Base-by-base conservation (phyloP, 2,888 invertebrate species). In the Microplitis manilae region DNA sequence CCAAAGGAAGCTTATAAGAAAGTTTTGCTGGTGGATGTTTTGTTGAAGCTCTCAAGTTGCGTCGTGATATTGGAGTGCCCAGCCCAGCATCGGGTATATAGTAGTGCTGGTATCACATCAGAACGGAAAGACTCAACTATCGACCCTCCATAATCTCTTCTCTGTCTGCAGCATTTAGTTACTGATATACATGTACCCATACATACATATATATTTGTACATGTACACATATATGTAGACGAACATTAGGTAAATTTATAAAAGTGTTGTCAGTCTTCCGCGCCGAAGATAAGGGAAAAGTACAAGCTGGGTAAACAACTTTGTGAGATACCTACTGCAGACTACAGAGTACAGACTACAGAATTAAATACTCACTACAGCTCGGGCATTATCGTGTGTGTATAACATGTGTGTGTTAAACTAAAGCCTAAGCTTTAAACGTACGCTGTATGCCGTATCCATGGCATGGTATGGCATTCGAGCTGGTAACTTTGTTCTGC, bases 351-450 rank as follows among this genome's bases (percentile, higher is more conserved):
- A 30, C 30, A 30, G 2, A 30, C 30, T 30, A 30, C 30, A 30
- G 30, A 30, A 30, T 30, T 30, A 30, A 30, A 30, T 30, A 30
- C 30, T 30, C 30, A 30, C 30, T 30, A 30, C 2, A 30, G 30
- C 30, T 30, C 30, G 30, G 60, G 40, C 9, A 59, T 70, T 7
- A 59, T 50, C 50, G 59, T 13, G 38, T 60, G 8, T 50, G 30
- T 70, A 30, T 39, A 60, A 20, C 62, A 59, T 69, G 41, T 15
- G 64, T 64, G 64, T 64, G 72, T 40, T 9, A 40, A 41, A 64
- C 50, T 9, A 20, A 41, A 73, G 73, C 30, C 73, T 67, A 41
- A 50, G 60, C 64, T 73, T 64, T 2, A 39, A 64, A 72, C 64
- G 40, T 72, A 15, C 5, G 50, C 61, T 72, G 64, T 72, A 39